A percentile compares a stretch with the other conserved stretches of the same genome.
phyloP scores from a whole-genome alignment of 2,113 vertebrate genomes.

The Turdus rufiventris region DNA sequence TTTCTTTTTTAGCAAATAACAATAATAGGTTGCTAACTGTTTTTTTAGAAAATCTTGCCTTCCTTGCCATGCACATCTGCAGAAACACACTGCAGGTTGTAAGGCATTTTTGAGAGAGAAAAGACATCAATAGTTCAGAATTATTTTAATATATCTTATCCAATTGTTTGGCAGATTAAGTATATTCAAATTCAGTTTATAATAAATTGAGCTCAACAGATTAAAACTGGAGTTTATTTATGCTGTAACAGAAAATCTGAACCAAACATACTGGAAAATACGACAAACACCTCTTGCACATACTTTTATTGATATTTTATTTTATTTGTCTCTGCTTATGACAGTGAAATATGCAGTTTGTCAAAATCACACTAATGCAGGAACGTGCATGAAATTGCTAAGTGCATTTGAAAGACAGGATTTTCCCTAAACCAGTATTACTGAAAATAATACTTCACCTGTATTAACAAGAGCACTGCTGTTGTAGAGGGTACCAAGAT shows the following conservation, averaged over 20 bases:
- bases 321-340: neutral
- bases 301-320: neutral
- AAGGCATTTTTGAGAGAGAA: neutral
- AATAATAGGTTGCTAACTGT: neutral
- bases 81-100: neutral
- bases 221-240: neutral
- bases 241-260: neutral
- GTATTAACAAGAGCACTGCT: constrained; percentile 98
- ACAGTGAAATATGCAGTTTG: neutral
- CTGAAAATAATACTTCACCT: constrained; percentile 69
- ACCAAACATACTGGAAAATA: neutral
- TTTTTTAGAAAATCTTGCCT: neutral
- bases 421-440: neutral
- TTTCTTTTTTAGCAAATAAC: neutral
- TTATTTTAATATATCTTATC: neutral
- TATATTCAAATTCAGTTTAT: neutral
- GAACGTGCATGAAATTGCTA: neutral
- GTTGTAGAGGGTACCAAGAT: constrained; percentile 97
- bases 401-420: neutral
- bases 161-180: neutral
- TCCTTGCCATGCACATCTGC: neutral
- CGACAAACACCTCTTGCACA: neutral
- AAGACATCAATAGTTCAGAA: neutral
- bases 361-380: neutral
- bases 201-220: neutral